Evolutionary conservation across 2,888 invertebrate species (phyloP).

Genomic region (Iphiclides podalirius): DNA sequence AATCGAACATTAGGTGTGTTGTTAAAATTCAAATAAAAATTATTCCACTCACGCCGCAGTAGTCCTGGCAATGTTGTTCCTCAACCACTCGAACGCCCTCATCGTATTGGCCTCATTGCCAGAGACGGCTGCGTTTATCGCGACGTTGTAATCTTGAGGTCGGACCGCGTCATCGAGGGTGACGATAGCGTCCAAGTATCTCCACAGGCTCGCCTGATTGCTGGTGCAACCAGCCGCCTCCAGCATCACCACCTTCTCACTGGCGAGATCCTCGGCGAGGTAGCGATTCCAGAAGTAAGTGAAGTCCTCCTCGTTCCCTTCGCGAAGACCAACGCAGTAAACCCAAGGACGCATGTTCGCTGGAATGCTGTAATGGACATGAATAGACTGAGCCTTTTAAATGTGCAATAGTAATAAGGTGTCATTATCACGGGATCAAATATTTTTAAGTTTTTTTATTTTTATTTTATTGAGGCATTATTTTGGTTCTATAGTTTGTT

Average conservation of each 20-base stretch:
- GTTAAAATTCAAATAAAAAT: too few species aligned
- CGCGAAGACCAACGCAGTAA: slow-evolving; percentile 86
- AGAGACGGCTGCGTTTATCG: slow-evolving; percentile 69
- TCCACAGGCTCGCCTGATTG: slow-evolving; percentile 53
- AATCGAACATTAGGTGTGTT: too few species aligned
- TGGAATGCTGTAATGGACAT: slow-evolving; percentile 43
- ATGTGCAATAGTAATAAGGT: too few species aligned
- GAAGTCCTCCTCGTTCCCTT: slow-evolving; percentile 83
- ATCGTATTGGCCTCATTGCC: slow-evolving; percentile 78
- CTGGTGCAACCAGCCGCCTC: slow-evolving; percentile 84
- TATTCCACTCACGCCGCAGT: slow-evolving; percentile 40
- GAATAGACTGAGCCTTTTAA: too few species aligned
- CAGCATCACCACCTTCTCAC: slow-evolving; percentile 84
- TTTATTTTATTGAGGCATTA: too few species aligned
- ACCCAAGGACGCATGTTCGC: slow-evolving; percentile 83
- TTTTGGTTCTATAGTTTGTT: too few species aligned
- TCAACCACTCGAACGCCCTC: slow-evolving; percentile 77
- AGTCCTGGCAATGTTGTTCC: slow-evolving; percentile 40
- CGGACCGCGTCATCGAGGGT: slow-evolving; percentile 48
- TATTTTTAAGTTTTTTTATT: too few species aligned
- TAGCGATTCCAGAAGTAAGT: slow-evolving; percentile 83
- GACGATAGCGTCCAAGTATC: slow-evolving; percentile 50
- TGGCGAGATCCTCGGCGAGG: slow-evolving; percentile 78
- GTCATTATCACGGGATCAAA: too few species aligned
- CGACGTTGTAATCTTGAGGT: slow-evolving; percentile 61